phyloP scores from a whole-genome alignment of 2,797 vertebrate species.

The Geotrypetes seraphini region DNA sequence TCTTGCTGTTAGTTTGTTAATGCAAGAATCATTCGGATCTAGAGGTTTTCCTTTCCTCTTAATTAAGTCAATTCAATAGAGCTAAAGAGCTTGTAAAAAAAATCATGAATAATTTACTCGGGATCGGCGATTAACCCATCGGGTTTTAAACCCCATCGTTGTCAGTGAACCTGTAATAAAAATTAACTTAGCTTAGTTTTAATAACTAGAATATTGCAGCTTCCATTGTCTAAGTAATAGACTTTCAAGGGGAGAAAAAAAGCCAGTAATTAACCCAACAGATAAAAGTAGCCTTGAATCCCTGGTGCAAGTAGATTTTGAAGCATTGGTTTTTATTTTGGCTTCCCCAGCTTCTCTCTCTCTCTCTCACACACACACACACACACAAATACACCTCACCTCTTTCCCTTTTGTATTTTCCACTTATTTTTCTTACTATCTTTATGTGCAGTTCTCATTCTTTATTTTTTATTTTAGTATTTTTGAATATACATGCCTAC shows the following conservation, averaged over 20 bases:
- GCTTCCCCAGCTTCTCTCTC: too few species aligned
- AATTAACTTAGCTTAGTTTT: slow-evolving; percentile 45
- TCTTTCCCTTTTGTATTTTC: too few species aligned
- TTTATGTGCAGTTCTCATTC: too few species aligned
- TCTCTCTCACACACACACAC: too few species aligned
- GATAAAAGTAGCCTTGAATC: slow-evolving; percentile 16
- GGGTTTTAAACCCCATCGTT: slow-evolving; percentile 43
- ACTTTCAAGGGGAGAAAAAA: slow-evolving; percentile 45
- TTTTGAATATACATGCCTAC: too few species aligned
- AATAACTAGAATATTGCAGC: slow-evolving; percentile 45
- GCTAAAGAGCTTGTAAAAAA: slow-evolving; percentile 37
- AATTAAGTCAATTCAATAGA: slow-evolving; percentile 53
- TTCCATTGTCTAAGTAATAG: slow-evolving; percentile 47
- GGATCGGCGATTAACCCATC: slow-evolving; percentile 47
- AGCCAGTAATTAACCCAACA: slow-evolving; percentile 41
- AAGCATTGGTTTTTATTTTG: too few species aligned
- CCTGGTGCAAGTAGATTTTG: too few species aligned
- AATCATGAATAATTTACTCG: slow-evolving; percentile 47
- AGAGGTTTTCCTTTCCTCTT: slow-evolving; percentile 52
- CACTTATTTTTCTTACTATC: too few species aligned
- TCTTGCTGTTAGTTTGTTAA: background rate
- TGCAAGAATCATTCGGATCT: too few species aligned
- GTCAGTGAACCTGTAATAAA: slow-evolving; percentile 43
- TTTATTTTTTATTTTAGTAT: too few species aligned
- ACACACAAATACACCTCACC: too few species aligned